Conservation (phyloP, 2,888 invertebrate genomes). For the Sinotaia quadrata region DNA sequence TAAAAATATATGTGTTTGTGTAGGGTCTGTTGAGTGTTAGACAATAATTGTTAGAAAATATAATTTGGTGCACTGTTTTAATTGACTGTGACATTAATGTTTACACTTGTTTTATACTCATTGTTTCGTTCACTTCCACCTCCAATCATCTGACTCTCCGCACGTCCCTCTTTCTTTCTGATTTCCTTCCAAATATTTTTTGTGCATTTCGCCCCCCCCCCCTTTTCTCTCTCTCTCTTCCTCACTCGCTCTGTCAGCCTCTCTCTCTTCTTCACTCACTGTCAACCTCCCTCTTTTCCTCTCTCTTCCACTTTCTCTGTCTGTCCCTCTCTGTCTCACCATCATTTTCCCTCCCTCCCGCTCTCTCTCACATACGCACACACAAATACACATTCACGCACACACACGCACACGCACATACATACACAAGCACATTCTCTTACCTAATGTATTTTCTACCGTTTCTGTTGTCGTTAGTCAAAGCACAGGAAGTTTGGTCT, state of each 20-base stretch:
- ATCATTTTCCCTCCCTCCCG: conserved; percentile 1
- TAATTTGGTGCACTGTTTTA: neutral
- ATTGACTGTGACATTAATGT: neutral
- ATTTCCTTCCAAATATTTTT: neutral
- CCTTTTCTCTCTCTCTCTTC: neutral
- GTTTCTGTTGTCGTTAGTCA: neutral
- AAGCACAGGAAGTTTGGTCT: neutral
- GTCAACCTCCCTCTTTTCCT: neutral
- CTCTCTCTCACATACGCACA: conserved; percentile 1
- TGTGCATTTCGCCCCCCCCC: neutral
- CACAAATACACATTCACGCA: neutral
- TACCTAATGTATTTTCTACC: neutral
- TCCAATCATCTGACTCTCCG: conserved; percentile 1
- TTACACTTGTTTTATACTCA: neutral
- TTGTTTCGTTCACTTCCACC: neutral
- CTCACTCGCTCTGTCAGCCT: neutral
- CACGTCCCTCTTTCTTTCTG: neutral
- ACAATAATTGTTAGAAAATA: too few relatives aligned
- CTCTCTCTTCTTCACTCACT: neutral
- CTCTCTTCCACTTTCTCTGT: neutral
- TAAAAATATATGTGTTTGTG: too few relatives aligned
- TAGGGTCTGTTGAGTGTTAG: too few relatives aligned
- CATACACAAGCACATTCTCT: neutral
- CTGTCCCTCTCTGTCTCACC: neutral
- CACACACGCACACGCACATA: conserved; percentile 1